These are phyloP conservation scores for Ardeotis arabs DNA, from an alignment of 2,113 vertebrate genomes.

Conservation along the genomic window DNA sequence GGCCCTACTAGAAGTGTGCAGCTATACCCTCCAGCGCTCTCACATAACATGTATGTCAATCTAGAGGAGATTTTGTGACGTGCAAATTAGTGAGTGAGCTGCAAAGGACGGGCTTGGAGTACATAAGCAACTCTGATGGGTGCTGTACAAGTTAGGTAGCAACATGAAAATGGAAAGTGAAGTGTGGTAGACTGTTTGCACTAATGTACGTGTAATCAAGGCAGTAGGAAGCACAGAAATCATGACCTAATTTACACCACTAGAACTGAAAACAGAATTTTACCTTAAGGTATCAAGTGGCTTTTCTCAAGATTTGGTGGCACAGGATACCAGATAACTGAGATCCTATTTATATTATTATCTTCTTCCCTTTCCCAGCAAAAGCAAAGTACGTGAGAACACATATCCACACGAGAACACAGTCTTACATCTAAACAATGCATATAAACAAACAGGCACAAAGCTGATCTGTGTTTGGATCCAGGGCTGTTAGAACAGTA, in stretches of 20 bases:
- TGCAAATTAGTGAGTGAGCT: background rate
- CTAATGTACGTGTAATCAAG: background rate
- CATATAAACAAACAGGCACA: background rate
- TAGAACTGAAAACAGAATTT: background rate
- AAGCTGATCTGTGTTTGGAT: background rate
- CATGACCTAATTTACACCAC: background rate
- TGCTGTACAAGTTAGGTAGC: background rate
- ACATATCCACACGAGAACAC: background rate
- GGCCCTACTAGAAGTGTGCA: background rate
- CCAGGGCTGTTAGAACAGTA: background rate
- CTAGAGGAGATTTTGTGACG: background rate
- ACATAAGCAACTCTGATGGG: background rate
- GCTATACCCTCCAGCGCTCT: background rate
- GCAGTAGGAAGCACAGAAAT: background rate
- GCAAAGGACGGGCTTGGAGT: background rate
- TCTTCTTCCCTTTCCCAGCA: background rate
- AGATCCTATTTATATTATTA: background rate
- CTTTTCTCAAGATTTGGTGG: background rate
- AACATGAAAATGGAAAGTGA: background rate
- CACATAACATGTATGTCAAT: fast-evolving
- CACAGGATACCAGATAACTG: background rate
- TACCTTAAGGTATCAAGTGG: background rate
- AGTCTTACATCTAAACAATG: background rate
- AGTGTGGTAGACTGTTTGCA: background rate
- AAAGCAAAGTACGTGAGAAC: background rate